Conservation (phyloP, 2,113 vertebrate genomes). For the Hucho hucho region DNA sequence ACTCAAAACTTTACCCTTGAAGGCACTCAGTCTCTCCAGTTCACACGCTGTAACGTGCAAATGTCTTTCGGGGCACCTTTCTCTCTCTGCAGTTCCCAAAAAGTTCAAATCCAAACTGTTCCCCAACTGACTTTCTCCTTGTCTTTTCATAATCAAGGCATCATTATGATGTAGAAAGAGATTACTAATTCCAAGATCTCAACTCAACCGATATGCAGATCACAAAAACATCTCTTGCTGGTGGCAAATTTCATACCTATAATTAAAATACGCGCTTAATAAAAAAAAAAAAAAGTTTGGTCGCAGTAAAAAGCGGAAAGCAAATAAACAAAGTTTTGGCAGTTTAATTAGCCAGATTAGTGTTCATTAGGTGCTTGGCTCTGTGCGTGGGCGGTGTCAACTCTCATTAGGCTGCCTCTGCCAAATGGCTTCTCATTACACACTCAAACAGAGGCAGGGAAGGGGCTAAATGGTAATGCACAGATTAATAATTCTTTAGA, state of each 20-base stretch:
- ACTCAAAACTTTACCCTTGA: no score
- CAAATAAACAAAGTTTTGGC: conserved; percentile 38
- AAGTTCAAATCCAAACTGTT: no score
- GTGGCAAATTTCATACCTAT: background rate
- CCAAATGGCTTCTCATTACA: conserved; percentile 52
- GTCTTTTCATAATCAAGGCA: background rate
- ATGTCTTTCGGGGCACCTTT: no score
- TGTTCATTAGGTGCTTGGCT: conserved; percentile 61
- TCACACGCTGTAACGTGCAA: no score
- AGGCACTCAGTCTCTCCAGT: no score
- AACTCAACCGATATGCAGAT: background rate
- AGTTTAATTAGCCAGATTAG: conserved; percentile 63
- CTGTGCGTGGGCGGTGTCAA: conserved; percentile 56
- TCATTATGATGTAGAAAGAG: background rate
- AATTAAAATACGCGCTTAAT: background rate
- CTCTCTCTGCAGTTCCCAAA: no score
- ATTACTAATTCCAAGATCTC: background rate
- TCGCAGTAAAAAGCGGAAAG: background rate
- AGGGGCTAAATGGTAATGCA: conserved; percentile 51
- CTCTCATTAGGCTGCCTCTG: conserved; percentile 42
- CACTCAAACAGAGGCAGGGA: conserved; percentile 10
- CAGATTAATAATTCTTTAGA: conserved; percentile 33
- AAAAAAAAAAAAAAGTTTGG: no score
- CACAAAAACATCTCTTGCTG: background rate
- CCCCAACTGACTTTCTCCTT: background rate